Evolutionary conservation across 2,888 invertebrate species (phyloP).

Genomic region (Polylopha cassiicola): DNA sequence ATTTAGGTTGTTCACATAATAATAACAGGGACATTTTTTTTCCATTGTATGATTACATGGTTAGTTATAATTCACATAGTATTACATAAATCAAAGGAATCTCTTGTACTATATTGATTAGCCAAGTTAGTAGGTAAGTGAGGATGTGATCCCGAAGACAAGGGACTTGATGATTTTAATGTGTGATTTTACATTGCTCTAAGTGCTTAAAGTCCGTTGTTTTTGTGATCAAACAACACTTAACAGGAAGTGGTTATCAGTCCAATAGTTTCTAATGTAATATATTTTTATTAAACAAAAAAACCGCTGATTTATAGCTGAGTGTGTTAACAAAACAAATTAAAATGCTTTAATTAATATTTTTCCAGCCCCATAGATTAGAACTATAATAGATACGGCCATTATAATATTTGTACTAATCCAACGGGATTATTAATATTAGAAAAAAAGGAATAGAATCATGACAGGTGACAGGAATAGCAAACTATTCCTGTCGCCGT

Average conservation of each 20-base stretch:
- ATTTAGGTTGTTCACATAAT: background rate
- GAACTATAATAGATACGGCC: too few relatives aligned
- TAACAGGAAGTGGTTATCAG: slow-evolving; percentile 11
- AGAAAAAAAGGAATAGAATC: slow-evolving; percentile 36
- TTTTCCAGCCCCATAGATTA: too few relatives aligned
- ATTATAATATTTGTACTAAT: too few relatives aligned
- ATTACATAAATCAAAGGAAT: background rate
- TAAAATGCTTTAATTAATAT: too few relatives aligned
- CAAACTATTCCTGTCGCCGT: too few relatives aligned
- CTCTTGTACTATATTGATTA: background rate
- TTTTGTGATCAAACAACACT: slow-evolving; percentile 1
- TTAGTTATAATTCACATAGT: too few relatives aligned
- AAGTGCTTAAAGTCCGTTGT: slow-evolving; percentile 2
- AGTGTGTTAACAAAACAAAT: too few relatives aligned
- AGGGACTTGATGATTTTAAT: background rate
- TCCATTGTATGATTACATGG: too few relatives aligned
- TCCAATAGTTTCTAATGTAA: slow-evolving; percentile 16
- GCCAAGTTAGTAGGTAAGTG: slow-evolving; percentile 13
- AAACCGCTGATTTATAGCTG: background rate
- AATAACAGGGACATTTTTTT: too few relatives aligned
- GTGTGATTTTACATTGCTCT: background rate
- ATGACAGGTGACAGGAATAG: slow-evolving; percentile 57
- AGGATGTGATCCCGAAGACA: slow-evolving; percentile 3
- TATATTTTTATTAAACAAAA: slow-evolving; percentile 3
- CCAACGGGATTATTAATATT: too few relatives aligned